phyloP scores from a whole-genome alignment of 2,888 invertebrate species.

The Neoaliturus tenellus region DNA sequence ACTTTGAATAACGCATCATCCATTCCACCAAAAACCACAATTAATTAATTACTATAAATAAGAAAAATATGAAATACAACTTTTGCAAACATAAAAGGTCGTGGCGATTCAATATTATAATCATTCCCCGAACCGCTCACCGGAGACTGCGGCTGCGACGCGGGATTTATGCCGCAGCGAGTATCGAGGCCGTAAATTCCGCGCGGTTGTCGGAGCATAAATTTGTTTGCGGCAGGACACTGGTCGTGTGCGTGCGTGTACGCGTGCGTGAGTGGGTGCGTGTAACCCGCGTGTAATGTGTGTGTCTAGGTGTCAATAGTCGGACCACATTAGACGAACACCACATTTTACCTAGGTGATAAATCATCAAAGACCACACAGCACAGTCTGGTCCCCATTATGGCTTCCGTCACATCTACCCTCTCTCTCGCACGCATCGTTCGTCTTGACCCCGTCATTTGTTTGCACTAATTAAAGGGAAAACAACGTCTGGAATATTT shows the following conservation, averaged over 20 bases:
- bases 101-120: not conserved
- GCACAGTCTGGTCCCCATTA: slow-evolving; percentile 41
- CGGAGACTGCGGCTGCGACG: not conserved
- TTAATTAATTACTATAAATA: no score
- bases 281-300: not conserved
- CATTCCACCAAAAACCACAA: no score
- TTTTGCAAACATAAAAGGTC: no score
- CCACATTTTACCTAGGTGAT: no score
- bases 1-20: no score
- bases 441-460: slow-evolving; percentile 34
- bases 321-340: slow-evolving; percentile 18
- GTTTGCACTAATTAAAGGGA: slow-evolving; percentile 28
- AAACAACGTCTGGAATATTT: slow-evolving; percentile 19
- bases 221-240: slow-evolving; percentile 28
- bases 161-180: slow-evolving; percentile 9
- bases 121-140: not conserved
- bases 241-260: not conserved
- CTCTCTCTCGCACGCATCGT: not conserved
- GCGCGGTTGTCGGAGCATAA: slow-evolving; percentile 30
- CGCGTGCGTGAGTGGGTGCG: not conserved
- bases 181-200: not conserved
- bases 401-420: slow-evolving; percentile 30
- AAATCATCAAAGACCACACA: slow-evolving; percentile 55
- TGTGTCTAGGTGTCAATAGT: slow-evolving; percentile 43
- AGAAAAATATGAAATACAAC: no score